Base-by-base conservation (phyloP, 1,140 invertebrate species). In the Lepidurus packardi region DNA sequence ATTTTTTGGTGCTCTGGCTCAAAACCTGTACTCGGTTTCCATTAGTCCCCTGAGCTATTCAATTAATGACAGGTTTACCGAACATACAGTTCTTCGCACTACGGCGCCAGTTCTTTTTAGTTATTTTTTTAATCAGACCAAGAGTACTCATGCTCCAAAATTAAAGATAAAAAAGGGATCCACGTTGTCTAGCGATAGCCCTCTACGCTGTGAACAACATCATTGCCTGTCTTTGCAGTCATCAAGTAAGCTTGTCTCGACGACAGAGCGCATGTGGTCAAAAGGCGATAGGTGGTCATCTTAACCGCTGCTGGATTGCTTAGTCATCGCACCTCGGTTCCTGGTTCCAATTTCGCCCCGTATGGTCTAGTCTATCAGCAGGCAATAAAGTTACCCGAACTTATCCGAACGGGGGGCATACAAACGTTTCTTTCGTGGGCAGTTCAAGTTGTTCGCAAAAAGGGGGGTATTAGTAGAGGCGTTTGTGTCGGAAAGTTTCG, bases 401-500 rank as follows among this genome's bases (percentile, higher is more conserved):
- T n/a, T n/a, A n/a, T n/a, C n/a, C n/a, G n/a, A n/a, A n/a, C n/a
- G n/a, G 16, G n/a, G 34, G 16, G 21, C 53, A 65, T 65, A 65
- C 53, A 65, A n/a, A 21, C 53, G 53, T 21, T 34, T 65, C 53
- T 65, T 21, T 65, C 21, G 53, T 65, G 53, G 21, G 9, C n/a
- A 65, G 53, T 21, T 21, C 4, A 65, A 65, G 16, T 65, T 34
- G 34, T 65, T 16, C 8, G 21, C 53, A n/a, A 65, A 65, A 65
- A 65, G 53, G 53, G 53, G 53, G 53, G 53, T 65, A 65, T 65
- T 65, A 65, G 53, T 21, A 65, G 25, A 34, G 53, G 53, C 53
- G 53, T 65, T 65, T 65, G 53, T 65, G 53, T 21, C 8, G 9
- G 53, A 65, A 65, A 65, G 53, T 65, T 65, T 65, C 53, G 21